Conservation (phyloP, 2,113 vertebrate species). For the Solea senegalensis region DNA sequence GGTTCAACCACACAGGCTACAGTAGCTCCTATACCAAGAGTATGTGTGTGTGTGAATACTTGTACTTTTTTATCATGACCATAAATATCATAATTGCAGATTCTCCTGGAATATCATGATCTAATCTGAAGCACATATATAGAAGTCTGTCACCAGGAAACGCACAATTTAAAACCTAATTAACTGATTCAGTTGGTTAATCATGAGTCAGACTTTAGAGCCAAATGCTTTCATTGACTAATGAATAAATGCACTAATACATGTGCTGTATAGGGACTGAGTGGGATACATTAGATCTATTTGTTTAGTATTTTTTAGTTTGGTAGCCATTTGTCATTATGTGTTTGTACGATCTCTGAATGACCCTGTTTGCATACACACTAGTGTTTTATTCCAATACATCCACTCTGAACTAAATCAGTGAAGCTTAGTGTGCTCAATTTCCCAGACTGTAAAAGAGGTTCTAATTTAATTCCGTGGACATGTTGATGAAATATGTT, state of each 20-base stretch:
- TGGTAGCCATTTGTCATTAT: not conserved
- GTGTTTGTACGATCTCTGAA: not conserved
- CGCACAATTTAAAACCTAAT: no score
- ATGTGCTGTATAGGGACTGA: not conserved
- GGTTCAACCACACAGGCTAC: no score
- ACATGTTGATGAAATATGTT: conserved; percentile 1
- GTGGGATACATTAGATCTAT: not conserved
- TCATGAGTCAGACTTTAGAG: not conserved
- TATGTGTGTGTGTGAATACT: no score
- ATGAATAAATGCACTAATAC: not conserved
- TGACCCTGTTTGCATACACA: not conserved
- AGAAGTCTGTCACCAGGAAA: no score
- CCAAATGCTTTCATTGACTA: not conserved
- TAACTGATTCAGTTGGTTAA: no score
- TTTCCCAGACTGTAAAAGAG: not conserved
- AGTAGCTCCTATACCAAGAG: no score
- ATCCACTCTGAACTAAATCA: not conserved
- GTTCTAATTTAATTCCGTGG: not conserved
- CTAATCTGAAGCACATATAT: no score
- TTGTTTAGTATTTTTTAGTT: not conserved
- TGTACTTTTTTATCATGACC: no score
- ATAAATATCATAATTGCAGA: no score
- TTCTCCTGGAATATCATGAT: no score
- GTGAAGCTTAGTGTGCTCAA: no score
- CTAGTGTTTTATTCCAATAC: not conserved